Conservation (phyloP, 1,140 invertebrate genomes). For the Wasmannia auropunctata region DNA sequence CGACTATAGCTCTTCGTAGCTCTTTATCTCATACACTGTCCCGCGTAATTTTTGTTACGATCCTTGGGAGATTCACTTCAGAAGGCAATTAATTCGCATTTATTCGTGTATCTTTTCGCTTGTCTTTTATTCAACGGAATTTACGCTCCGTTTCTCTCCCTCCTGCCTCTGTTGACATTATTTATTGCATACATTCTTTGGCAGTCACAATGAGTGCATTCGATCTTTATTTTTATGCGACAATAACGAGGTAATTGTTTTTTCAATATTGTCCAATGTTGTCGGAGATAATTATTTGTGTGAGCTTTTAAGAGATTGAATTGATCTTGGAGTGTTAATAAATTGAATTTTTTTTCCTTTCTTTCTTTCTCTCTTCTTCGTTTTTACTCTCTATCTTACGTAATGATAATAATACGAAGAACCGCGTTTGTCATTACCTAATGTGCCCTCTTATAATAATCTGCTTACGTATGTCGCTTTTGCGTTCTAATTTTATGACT, state of each 20-base stretch:
- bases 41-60: conserved; percentile 45
- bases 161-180: not conserved
- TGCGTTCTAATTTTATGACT: conserved; percentile 9
- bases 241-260: conserved; percentile 10
- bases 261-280: not conserved
- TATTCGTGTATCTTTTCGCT: conserved; percentile 15
- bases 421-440: conserved; percentile 21
- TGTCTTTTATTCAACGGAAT: not conserved
- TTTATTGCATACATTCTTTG: not conserved
- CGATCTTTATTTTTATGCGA: not conserved
- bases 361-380: not conserved
- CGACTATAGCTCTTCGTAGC: not conserved
- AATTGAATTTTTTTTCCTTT: conserved; percentile 7
- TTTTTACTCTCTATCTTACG: not conserved
- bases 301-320: not conserved
- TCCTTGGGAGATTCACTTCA: conserved; percentile 24
- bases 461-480: conserved; percentile 13
- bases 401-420: not conserved
- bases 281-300: conserved; percentile 8
- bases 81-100: conserved; percentile 28
- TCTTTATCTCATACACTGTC: not conserved
- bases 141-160: not conserved
- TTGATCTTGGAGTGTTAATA: conserved; percentile 15
- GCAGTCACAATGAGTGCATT: not conserved
- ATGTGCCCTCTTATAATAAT: not conserved